These are phyloP conservation scores for Lathamus discolor DNA, from an alignment of 2,113 vertebrate species.

Conservation along the genomic window DNA sequence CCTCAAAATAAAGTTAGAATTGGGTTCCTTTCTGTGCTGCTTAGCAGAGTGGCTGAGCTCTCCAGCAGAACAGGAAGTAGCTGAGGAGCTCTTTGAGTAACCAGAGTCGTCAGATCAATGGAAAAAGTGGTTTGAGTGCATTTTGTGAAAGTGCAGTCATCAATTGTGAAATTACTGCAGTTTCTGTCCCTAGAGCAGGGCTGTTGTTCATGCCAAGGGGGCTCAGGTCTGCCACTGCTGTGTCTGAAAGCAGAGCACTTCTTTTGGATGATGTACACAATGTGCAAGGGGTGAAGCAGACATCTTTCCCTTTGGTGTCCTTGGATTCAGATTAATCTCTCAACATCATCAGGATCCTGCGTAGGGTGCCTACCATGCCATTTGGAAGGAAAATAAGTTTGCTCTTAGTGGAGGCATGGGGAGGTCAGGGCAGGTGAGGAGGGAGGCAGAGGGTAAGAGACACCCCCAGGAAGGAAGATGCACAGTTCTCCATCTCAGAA, in stretches of 20 bases:
- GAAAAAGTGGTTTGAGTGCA: slow-evolving; percentile 54
- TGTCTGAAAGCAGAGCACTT: background rate
- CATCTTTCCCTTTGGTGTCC: background rate
- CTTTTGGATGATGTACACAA: background rate
- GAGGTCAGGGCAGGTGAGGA: background rate
- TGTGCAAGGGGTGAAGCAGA: background rate
- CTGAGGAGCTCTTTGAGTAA: slow-evolving; percentile 53
- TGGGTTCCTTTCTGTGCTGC: background rate
- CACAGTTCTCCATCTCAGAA: background rate
- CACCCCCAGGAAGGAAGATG: background rate
- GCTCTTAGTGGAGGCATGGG: background rate
- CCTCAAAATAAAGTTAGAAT: slow-evolving; percentile 4
- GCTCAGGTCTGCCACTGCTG: background rate
- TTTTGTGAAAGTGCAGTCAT: slow-evolving; percentile 48
- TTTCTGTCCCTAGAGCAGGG: slow-evolving; percentile 32
- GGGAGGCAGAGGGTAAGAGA: background rate
- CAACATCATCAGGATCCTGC: background rate
- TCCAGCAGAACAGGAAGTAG: slow-evolving; percentile 63
- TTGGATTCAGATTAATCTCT: background rate
- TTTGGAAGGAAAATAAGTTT: background rate
- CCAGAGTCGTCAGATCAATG: slow-evolving; percentile 37
- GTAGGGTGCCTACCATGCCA: background rate
- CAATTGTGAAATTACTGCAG: slow-evolving; percentile 44
- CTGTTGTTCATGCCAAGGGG: background rate
- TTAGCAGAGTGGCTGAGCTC: background rate